A percentile compares a stretch with the other conserved stretches of the same genome.
Conservation (phyloP, 2,113 vertebrate species). For the Rhodinocichla rosea region DNA sequence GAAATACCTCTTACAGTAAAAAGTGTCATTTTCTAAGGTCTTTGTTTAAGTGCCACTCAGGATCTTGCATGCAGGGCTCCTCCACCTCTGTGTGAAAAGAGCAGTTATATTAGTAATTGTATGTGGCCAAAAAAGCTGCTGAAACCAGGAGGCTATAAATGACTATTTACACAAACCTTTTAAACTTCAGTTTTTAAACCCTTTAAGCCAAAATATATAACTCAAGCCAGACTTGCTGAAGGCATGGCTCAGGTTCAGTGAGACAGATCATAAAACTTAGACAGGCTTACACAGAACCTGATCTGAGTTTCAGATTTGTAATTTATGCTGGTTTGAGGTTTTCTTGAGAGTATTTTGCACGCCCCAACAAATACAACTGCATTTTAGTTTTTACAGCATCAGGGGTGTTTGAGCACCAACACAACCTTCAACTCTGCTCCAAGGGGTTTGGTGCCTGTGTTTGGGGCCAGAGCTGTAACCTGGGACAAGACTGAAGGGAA, state of each 20-base stretch:
- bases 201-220: neutral
- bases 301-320: neutral
- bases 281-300: neutral
- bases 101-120: neutral
- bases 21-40: neutral
- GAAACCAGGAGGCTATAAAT: neutral
- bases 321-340: neutral
- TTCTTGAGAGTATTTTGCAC: neutral
- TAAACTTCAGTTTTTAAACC: neutral
- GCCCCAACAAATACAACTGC: neutral
- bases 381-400: neutral
- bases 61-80: neutral
- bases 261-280: neutral
- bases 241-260: neutral
- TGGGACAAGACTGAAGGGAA: neutral
- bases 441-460: accelerated
- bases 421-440: neutral
- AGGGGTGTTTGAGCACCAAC: neutral
- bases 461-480: neutral
- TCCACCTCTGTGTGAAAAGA: neutral
- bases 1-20: neutral
- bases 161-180: neutral
- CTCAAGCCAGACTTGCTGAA: neutral
- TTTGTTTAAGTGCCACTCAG: neutral
- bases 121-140: neutral